Evolutionary conservation across 2,797 vertebrate genomes (phyloP).

Genomic region (Potorous gilbertii): DNA sequence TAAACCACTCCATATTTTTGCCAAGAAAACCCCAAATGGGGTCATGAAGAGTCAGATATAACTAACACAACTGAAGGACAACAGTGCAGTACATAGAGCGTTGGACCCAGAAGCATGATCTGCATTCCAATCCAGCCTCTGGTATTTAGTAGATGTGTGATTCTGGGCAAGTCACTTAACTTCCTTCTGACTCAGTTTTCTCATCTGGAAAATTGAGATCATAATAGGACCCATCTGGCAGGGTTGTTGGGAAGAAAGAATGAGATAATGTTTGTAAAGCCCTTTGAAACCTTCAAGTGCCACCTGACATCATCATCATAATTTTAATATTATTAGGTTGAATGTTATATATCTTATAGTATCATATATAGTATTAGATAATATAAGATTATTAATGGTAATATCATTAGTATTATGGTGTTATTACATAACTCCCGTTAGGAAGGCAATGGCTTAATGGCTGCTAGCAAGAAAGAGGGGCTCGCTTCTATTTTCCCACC

Average conservation of each 20-base stretch:
- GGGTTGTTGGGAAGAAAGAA: not conserved
- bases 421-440: not conserved
- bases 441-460: not conserved
- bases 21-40: not conserved
- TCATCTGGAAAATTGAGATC: not conserved
- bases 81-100: not conserved
- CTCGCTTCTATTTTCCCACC: not conserved
- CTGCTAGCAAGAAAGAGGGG: not conserved
- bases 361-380: too few relatives aligned
- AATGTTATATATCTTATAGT: too few relatives aligned
- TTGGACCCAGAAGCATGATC: not conserved
- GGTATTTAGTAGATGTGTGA: not conserved
- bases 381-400: too few relatives aligned
- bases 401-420: not conserved
- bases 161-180: not conserved
- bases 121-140: not conserved
- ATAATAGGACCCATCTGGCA: not conserved
- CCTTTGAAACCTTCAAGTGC: not conserved
- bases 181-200: not conserved
- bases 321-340: not conserved
- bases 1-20: not conserved
- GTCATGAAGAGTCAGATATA: not conserved
- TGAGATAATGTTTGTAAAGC: not conserved
- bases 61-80: not conserved
- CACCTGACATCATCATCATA: not conserved